phyloP scores from a whole-genome alignment of 1,140 invertebrate genomes.

The Potamilus streckersoni region DNA sequence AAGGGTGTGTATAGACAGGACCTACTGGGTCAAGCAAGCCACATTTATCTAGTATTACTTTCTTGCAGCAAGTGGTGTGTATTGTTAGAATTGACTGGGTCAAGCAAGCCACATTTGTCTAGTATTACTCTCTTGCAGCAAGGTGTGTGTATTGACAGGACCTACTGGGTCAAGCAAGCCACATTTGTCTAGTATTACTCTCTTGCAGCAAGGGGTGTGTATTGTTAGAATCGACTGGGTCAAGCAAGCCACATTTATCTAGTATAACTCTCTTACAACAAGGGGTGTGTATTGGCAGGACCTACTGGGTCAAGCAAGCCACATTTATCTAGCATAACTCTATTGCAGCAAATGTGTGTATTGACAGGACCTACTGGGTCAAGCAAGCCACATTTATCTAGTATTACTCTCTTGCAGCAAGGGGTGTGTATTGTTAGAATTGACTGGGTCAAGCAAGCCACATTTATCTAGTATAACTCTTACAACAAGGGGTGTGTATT shows the following conservation, averaged over 20 bases:
- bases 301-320: conserved; percentile 91
- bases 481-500: conserved; percentile 92
- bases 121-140: conserved; percentile 97
- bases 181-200: conserved; percentile 99
- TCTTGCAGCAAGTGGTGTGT: conserved; percentile 91
- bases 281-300: conserved; percentile 93
- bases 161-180: conserved; percentile 91
- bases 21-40: conserved; percentile 74
- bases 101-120: conserved; percentile 97
- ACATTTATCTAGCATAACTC: conserved; percentile 99
- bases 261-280: conserved; percentile 97
- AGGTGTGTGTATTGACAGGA: conserved; percentile 95
- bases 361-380: conserved; percentile 94
- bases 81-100: conserved; percentile 93
- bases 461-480: conserved; percentile 94
- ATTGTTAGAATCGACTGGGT: conserved; percentile 93
- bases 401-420: conserved; percentile 89
- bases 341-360: conserved; percentile 89
- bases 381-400: conserved; percentile 99
- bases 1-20: conserved; percentile 90
- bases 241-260: conserved; percentile 97
- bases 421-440: conserved; percentile 93
- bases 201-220: conserved; percentile 91
- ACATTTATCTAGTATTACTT: conserved; percentile 99
- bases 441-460: conserved; percentile 92